Evolutionary conservation across 2,113 vertebrate species (phyloP), one percentile per base, ranked within the genome.

Genomic region (Forbesichthys papilliferus): DNA sequence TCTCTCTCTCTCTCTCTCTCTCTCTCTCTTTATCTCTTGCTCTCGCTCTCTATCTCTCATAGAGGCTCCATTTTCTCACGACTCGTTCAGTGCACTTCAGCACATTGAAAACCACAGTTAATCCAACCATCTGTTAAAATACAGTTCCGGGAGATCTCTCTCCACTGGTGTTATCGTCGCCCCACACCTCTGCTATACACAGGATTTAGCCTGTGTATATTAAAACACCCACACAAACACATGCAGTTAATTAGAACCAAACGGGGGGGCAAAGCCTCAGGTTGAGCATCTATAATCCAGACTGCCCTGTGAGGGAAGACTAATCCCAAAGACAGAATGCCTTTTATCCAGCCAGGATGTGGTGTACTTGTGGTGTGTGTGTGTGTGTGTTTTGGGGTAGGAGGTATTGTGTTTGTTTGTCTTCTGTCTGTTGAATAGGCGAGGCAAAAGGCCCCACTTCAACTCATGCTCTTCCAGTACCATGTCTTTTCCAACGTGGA

Each of bases 51-150:
- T 56, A 14, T 56, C 54, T 56, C 54, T 56, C 54, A 54, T 16
- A 42, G 54, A 20, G 14, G 54, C 54, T 56, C 10, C 56, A 5
- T 33, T 58, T 27, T 33, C 56, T 27, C 20, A 16, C 63, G 58
- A 66, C 47, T 48, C 14, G 57, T 53, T 60, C 53, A 61, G 33
- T 58, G 18, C 58, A 64, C 67, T 76, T 68, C 69, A 18, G 56
- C 55, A 78, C 64, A 86, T 27, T 69, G 74, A 81, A 80, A 79
- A 81, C 65, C 68, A 77, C 63, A 64, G 66, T 74, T 84, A 82
- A 80, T 73, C 34, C 69, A 65, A 55, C 86, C 86, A 88, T 91
- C 90, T 91, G 88, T 86, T 89, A 73, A 89, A 90, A 86, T 86
- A 79, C 11, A 42, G 55, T 77, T 73, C 64, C 69, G 66, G 60